Conservation (phyloP, 92 coral and sea anemone genomes). For the Bergia puertoricense region DNA sequence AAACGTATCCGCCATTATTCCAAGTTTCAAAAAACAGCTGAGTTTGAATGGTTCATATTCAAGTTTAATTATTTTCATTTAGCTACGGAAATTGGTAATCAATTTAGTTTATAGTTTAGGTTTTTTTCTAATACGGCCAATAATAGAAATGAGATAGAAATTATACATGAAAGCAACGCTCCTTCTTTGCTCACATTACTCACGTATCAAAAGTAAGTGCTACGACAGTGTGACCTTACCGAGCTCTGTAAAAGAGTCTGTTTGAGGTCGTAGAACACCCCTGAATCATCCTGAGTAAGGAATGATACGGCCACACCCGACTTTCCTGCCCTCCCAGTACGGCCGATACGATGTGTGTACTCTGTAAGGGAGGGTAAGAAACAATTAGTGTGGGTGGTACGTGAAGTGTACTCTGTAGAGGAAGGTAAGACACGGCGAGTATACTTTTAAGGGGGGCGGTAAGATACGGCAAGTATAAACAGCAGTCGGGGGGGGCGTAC, state of each 20-base stretch:
- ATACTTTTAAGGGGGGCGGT: neutral
- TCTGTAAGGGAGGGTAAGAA: slow-evolving; percentile 44
- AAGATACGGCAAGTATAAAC: neutral
- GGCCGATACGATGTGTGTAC: slow-evolving; percentile 97
- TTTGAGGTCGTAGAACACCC: slow-evolving; percentile 92
- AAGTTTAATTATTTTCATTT: too few relatives aligned
- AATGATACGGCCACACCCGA: slow-evolving; percentile 88
- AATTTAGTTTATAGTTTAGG: too few relatives aligned
- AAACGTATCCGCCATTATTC: too few relatives aligned
- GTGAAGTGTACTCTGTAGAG: neutral
- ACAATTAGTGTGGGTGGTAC: neutral
- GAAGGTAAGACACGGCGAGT: neutral
- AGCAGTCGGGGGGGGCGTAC: too few relatives aligned
- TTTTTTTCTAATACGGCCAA: too few relatives aligned
- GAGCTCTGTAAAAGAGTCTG: slow-evolving; percentile 48
- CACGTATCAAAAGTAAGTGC: too few relatives aligned
- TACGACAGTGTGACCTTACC: neutral
- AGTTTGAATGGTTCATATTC: too few relatives aligned
- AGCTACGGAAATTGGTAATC: too few relatives aligned
- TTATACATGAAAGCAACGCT: too few relatives aligned
- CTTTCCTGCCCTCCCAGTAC: slow-evolving; percentile 99
- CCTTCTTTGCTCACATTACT: too few relatives aligned
- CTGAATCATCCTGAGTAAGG: slow-evolving; percentile 89
- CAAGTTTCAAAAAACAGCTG: too few relatives aligned
- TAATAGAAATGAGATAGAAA: too few relatives aligned